Evolutionary conservation across 2,797 vertebrate species (phyloP), one percentile per base, ranked within the genome.

Genomic region (Xenentodon cancila): DNA sequence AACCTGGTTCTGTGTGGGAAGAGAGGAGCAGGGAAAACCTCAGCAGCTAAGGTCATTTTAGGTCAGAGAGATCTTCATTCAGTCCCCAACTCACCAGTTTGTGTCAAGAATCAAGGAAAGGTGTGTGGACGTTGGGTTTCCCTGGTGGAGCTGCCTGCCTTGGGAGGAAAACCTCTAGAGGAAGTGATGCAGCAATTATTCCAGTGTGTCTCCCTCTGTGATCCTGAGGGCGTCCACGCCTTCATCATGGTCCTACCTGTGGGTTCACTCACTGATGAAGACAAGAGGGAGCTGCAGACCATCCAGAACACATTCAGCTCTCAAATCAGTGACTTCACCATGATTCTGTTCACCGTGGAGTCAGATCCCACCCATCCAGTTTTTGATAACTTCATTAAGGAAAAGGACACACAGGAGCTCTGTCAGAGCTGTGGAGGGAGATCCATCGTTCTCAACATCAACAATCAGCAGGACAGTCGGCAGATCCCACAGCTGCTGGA

Each of bases 361-460:
- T n/a, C n/a, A n/a, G 52, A 64, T 42, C 32, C 53, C 7, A 3
- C 20, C 27, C 32, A 37, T 60, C 47, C 59, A 44, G n/a, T 17
- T 44, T 21, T 61, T 4, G 17, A 0, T 18, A 8, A 47, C 27
- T 63, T 63, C 16, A 21, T 45, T 1, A 19, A 8, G 13, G 19
- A 46, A 8, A 30, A 19, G 19, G 43, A 18, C 8, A 13, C 53
- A 50, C 60, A 64, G 44, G 21, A 64, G 7, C 20, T 64, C n/a
- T 22, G 49, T 42, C 34, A 62, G 50, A 66, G 15, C 19, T 79
- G 79, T 61, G 44, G 51, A 71, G 58, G 53, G 44, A 22, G 48
- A 58, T 34, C 9, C 7, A 0, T 57, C 9, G 48, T 52, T n/a
- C 27, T 75, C 18, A 61, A 65, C 67, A 57, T 37, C 20, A 53